These are phyloP conservation scores for Rhogogaster chlorosoma DNA, from an alignment of 2,888 invertebrate species.

Conservation along the genomic window DNA sequence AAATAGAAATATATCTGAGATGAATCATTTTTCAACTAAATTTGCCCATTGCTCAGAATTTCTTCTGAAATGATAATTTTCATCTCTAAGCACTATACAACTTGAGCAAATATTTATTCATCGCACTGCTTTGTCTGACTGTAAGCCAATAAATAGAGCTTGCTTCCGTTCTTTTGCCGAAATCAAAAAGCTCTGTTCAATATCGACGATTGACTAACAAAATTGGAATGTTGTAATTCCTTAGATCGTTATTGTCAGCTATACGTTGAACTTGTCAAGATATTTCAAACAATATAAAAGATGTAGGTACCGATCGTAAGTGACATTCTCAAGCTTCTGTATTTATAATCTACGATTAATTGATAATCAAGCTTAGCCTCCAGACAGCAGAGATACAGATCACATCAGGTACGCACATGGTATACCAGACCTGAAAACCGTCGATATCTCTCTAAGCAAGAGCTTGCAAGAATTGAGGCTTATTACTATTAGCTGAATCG, in stretches of 20 bases:
- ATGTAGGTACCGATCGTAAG: background rate
- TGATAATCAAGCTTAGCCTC: background rate
- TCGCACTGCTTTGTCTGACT: background rate
- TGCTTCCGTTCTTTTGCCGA: background rate
- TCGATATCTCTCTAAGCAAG: background rate
- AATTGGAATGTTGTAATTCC: background rate
- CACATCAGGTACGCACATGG: background rate
- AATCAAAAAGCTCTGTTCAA: background rate
- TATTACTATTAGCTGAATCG: background rate
- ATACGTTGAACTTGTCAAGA: background rate
- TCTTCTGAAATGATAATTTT: background rate
- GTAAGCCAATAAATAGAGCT: background rate
- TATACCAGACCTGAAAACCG: background rate
- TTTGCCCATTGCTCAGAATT: background rate
- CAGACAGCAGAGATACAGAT: background rate
- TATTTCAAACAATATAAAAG: background rate
- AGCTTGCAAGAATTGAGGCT: background rate
- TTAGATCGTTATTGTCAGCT: background rate
- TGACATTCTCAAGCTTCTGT: background rate
- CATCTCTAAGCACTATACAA: background rate
- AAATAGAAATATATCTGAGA: background rate
- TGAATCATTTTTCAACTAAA: no score
- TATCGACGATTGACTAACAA: background rate
- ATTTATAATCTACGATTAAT: constrained; percentile 1
- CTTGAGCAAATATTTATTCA: background rate